These are phyloP conservation scores for Cottus gobio DNA, from an alignment of 2,113 vertebrate species.

Conservation along the genomic window DNA sequence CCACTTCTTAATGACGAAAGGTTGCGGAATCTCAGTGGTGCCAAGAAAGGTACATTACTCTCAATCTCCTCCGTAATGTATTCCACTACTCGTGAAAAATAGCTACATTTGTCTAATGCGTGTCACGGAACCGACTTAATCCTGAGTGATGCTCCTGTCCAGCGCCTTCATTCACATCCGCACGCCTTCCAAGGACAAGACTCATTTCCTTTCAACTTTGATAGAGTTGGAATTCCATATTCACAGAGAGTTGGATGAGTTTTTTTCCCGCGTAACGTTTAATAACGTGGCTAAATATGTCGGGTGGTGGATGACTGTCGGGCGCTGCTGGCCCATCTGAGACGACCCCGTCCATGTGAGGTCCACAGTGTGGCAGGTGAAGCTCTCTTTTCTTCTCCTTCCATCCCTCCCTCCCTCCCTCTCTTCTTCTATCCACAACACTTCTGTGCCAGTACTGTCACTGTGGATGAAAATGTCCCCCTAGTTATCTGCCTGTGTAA, in stretches of 20 bases:
- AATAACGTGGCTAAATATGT: slow-evolving; percentile 54
- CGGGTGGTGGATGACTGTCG: slow-evolving; percentile 62
- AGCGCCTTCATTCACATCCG: slow-evolving; percentile 72
- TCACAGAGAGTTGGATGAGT: slow-evolving; percentile 24
- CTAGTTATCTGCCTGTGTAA: slow-evolving; percentile 86
- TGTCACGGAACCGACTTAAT: slow-evolving; percentile 74
- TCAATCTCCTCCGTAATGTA: slow-evolving; percentile 75
- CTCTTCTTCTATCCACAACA: slow-evolving; percentile 69
- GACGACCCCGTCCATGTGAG: slow-evolving; percentile 68
- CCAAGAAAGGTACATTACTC: slow-evolving; percentile 80
- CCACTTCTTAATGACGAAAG: slow-evolving; percentile 77
- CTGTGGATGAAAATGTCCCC: slow-evolving; percentile 82
- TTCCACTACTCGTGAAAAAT: slow-evolving; percentile 76
- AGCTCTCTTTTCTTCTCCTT: slow-evolving; percentile 64
- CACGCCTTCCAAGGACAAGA: slow-evolving; percentile 70
- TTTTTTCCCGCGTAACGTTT: slow-evolving; percentile 20
- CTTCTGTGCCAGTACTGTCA: slow-evolving; percentile 79
- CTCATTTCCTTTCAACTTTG: slow-evolving; percentile 59
- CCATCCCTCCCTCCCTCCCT: slow-evolving; percentile 26
- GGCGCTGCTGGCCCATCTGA: slow-evolving; percentile 53
- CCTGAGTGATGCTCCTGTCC: slow-evolving; percentile 73
- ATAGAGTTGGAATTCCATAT: slow-evolving; percentile 29
- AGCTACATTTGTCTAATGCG: slow-evolving; percentile 79
- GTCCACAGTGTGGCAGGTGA: slow-evolving; percentile 73
- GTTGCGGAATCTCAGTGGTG: slow-evolving; percentile 77